Percentiles rank a stretch among this genome's conserved stretches.
Conservation (phyloP, 2,113 vertebrate species). For the Corythornis vintsioides region DNA sequence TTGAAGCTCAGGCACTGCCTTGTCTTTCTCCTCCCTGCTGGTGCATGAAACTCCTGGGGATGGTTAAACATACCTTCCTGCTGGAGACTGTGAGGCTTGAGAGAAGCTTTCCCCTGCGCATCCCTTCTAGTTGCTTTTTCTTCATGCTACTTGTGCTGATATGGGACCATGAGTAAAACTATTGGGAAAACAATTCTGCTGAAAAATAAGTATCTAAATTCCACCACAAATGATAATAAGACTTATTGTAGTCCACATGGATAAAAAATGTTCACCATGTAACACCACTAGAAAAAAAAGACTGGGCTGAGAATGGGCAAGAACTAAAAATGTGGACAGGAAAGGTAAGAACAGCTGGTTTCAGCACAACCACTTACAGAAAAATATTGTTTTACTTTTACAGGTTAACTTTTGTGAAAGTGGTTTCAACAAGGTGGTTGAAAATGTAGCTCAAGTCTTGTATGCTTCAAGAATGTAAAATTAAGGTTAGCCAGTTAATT, state of each 20-base stretch:
- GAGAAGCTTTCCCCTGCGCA: accelerated
- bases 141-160: not conserved
- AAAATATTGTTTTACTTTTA: not conserved
- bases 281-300: not conserved
- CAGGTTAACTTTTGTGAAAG: not conserved
- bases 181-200: not conserved
- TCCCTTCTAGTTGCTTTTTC: not conserved
- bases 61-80: conserved; percentile 10
- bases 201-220: not conserved
- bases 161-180: not conserved
- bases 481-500: not conserved
- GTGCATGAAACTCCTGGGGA: not conserved
- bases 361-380: not conserved
- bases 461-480: not conserved
- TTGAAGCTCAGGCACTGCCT: conserved; percentile 28
- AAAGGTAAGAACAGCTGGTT: not conserved
- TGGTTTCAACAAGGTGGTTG: accelerated
- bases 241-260: not conserved
- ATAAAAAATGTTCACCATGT: not conserved
- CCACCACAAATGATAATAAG: accelerated
- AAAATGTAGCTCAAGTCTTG: not conserved
- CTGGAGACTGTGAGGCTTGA: not conserved
- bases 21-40: not conserved
- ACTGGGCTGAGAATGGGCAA: not conserved
- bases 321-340: not conserved